These are phyloP conservation scores for Scolopax rusticola DNA, from an alignment of 2,797 vertebrate species.

Conservation along the genomic window DNA sequence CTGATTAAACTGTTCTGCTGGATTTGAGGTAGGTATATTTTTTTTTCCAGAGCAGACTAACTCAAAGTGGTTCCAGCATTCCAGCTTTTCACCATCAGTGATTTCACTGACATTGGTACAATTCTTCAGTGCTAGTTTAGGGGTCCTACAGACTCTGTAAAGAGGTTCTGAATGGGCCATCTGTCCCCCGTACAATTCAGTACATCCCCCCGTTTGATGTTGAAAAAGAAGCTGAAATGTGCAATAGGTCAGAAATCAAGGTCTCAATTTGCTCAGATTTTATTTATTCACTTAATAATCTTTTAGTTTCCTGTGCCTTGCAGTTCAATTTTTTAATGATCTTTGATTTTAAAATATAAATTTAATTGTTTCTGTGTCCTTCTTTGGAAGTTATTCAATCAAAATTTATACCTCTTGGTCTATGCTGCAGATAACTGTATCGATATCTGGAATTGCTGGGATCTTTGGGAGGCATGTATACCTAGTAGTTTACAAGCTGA, in stretches of 20 bases:
- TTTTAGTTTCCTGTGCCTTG: background rate
- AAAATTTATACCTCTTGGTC: background rate
- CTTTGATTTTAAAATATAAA: slow-evolving; percentile 1
- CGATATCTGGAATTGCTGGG: background rate
- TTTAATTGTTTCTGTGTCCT: background rate
- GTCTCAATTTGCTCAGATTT: background rate
- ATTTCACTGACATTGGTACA: background rate
- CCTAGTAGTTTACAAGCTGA: background rate
- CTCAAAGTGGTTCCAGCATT: background rate
- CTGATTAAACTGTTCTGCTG: background rate
- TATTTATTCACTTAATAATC: background rate
- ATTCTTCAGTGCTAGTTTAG: background rate
- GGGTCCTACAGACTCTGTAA: background rate
- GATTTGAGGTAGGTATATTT: background rate
- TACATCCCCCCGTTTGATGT: background rate
- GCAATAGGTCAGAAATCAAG: background rate
- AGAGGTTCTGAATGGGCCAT: background rate
- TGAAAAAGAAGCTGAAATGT: background rate
- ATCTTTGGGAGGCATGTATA: background rate
- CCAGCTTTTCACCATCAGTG: background rate
- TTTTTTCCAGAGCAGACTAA: background rate
- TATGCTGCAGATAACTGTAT: background rate
- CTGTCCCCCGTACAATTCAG: background rate
- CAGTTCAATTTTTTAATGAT: background rate
- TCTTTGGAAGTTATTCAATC: background rate